Base-by-base conservation (phyloP, 2,113 vertebrate genomes). In the Chinchilla lanigera region DNA sequence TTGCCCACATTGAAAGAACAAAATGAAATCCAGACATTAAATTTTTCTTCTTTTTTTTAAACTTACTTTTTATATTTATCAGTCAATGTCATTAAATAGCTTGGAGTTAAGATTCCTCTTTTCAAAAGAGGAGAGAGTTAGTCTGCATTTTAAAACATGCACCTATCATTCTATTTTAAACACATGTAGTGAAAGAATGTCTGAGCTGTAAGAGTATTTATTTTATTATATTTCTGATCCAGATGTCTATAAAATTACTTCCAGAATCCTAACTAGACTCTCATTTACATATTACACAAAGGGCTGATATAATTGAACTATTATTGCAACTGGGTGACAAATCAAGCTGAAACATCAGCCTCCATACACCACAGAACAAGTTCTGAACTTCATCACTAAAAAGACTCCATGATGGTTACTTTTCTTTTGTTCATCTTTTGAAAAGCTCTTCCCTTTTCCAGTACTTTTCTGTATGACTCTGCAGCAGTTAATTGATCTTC, bases 171-270 rank as follows among this genome's bases (percentile, higher is more conserved):
- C 95, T 96, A 87, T 58, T 81, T 93, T 67, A 94, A 91, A 73
- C 1, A 88, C n/a, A 81, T 19, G 14, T 4, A 61, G 41, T n/a
- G 41, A 94, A 97, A 88, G 7, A 73, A 86, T 90, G 3, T 89
- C 47, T 50, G 56, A 92, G 14, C 38, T 89, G 0, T 77, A 58
- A 90, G 16, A 71, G 52, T 71, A 71, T 28, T 71, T 89, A 67
- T 84, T 92, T 92, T 86, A 85, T 78, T 50, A 54, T 81, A 93
- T 83, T 89, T 95, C 50, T 90, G 50, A 86, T 93, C 9, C 65
- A 90, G 24, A 60, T 95, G 1, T 93, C 50, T 90, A 28, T 93
- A 41, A 96, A 91, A 86, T 84, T 87, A 63, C 87, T 90, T 95
- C 87, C 65, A 90, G 56, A 86, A 86, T 92, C 30, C 69, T 90